phyloP scores from a whole-genome alignment of 2,797 vertebrate species.

The Serranus cabrilla region DNA sequence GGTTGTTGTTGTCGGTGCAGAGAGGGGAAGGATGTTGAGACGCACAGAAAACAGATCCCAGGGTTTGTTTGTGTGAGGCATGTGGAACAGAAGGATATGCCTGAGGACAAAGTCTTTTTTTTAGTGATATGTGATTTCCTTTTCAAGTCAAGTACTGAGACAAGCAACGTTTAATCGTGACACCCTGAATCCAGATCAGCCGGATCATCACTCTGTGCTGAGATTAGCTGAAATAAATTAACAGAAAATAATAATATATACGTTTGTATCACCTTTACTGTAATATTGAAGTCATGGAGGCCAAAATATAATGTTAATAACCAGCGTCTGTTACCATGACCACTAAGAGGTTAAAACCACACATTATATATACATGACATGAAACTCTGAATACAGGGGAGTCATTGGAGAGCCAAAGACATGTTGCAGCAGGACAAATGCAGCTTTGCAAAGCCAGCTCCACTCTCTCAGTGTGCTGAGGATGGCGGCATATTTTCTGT shows the following conservation, averaged over 20 bases:
- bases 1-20: neutral
- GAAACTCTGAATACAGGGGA: conserved; percentile 19
- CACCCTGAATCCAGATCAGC: conserved; percentile 37
- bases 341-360: conserved; percentile 39
- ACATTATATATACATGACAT: conserved; percentile 39
- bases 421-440: conserved; percentile 16
- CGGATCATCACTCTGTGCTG: neutral
- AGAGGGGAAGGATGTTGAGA: neutral
- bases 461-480: neutral
- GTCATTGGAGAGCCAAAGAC: neutral
- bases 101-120: conserved; percentile 61
- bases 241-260: neutral
- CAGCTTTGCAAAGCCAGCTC: conserved; percentile 32
- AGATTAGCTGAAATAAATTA: conserved; percentile 24
- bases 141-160: conserved; percentile 60
- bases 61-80: conserved; percentile 7
- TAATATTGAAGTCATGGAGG: conserved; percentile 14
- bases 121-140: conserved; percentile 74
- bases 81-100: conserved; percentile 62
- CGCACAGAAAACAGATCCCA: neutral
- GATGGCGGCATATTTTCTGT: conserved; percentile 1
- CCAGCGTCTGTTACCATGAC: conserved; percentile 13
- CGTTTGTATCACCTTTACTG: conserved; percentile 1
- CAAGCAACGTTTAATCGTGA: conserved; percentile 35
- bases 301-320: conserved; percentile 33